These are phyloP conservation scores for Drosophila jambulina DNA, from an alignment of 1,140 invertebrate species.

Conservation along the genomic window DNA sequence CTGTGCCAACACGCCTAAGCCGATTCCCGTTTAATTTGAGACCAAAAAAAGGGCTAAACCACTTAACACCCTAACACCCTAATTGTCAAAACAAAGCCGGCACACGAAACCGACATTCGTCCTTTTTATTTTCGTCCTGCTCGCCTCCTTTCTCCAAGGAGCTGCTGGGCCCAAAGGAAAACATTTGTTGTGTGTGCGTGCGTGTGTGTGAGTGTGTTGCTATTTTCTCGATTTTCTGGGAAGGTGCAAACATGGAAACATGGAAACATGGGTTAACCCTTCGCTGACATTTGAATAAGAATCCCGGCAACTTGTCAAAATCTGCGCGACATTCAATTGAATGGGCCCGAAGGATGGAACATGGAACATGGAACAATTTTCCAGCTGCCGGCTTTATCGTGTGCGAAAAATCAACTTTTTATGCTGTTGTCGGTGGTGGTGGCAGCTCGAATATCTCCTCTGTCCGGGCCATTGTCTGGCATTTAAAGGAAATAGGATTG, in stretches of 20 bases:
- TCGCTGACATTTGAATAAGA: constrained; percentile 77
- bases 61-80: constrained; percentile 84
- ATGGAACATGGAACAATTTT: constrained; percentile 69
- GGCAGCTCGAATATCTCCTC: constrained; percentile 55
- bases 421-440: constrained; percentile 4
- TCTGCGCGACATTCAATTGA: constrained; percentile 50
- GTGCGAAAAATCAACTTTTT: constrained; percentile 71
- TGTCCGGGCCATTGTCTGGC: constrained; percentile 50
- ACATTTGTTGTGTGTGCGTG: constrained; percentile 26
- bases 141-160: constrained; percentile 13
- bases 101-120: constrained; percentile 53
- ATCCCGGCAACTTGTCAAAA: constrained; percentile 76
- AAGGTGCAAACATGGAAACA: constrained; percentile 35
- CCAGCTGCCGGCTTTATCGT: constrained; percentile 75
- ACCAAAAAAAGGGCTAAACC: constrained; percentile 78
- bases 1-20: constrained; percentile 69
- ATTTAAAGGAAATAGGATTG: constrained; percentile 67
- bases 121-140: not conserved
- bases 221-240: constrained; percentile 48
- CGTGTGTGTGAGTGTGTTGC: constrained; percentile 14
- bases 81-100: constrained; percentile 81
- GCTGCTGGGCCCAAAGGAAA: constrained; percentile 31
- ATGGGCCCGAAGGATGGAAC: constrained; percentile 20
- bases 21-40: constrained; percentile 80
- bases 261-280: constrained; percentile 62